Conservation (phyloP, 2,797 vertebrate genomes). For the Schizopygopsis malacanthus region DNA sequence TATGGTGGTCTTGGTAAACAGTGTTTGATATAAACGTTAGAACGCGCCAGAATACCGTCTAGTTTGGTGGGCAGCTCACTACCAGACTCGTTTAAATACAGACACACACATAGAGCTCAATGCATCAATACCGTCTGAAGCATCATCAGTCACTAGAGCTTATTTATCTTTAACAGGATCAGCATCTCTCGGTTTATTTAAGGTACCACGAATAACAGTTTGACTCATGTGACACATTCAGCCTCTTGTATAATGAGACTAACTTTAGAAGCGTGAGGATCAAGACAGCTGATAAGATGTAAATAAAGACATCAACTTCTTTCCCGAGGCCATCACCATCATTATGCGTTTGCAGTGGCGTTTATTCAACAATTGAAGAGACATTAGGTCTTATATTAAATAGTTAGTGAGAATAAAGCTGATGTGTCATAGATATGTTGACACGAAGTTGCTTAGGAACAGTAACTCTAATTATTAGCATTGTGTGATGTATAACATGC, state of each 20-base stretch:
- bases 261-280: constrained; percentile 12
- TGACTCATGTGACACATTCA: constrained; percentile 21
- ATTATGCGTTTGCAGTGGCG: background rate
- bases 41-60: background rate
- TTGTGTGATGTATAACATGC: background rate
- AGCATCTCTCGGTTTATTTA: background rate
- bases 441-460: constrained; percentile 1
- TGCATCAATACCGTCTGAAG: background rate
- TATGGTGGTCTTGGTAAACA: background rate
- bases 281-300: constrained; percentile 16
- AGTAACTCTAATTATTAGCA: background rate
- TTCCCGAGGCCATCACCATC: background rate
- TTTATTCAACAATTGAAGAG: background rate
- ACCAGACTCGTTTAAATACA: background rate
- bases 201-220: background rate
- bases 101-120: background rate
- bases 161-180: background rate
- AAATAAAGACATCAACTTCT: background rate
- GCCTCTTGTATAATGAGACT: constrained; percentile 18
- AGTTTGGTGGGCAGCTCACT: background rate
- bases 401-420: background rate
- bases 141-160: background rate
- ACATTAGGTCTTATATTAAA: rapidly evolving
- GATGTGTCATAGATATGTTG: background rate
- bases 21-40: background rate